phyloP scores from a whole-genome alignment of 2,797 vertebrate genomes.

The Eulemur coronatus region DNA sequence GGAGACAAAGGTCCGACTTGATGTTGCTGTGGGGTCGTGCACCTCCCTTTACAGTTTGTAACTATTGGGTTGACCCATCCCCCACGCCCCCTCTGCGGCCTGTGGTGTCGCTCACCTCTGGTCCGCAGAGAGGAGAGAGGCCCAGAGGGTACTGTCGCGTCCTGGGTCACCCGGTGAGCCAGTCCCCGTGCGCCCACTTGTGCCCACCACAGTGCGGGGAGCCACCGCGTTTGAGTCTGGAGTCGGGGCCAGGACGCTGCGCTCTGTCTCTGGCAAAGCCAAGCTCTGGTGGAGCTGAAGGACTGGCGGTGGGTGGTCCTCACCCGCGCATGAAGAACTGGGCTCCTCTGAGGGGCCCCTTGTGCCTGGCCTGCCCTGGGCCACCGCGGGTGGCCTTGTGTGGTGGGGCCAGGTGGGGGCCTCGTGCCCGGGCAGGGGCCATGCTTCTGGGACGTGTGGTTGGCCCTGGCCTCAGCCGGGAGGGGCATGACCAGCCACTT shows the following conservation, averaged over 20 bases:
- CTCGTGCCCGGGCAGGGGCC: accelerated
- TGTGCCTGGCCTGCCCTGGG: neutral
- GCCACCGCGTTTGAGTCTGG: accelerated
- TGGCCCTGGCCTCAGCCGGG: accelerated
- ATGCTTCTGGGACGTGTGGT: accelerated
- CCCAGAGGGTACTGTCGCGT: neutral
- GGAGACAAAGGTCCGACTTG: neutral
- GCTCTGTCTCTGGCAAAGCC: accelerated
- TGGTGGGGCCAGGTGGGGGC: neutral
- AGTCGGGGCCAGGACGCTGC: accelerated
- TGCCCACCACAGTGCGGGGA: accelerated
- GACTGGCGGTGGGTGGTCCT: neutral
- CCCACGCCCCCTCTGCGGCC: accelerated
- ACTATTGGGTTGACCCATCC: no score
- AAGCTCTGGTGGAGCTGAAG: neutral
- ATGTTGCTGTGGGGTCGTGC: accelerated
- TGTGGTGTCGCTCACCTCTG: neutral
- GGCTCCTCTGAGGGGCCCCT: neutral
- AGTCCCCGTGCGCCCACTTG: accelerated
- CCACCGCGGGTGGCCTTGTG: accelerated
- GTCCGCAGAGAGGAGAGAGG: neutral
- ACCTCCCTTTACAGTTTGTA: neutral
- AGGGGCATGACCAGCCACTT: accelerated
- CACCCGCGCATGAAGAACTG: accelerated
- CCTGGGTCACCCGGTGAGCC: no score